Evolutionary conservation across 2,797 vertebrate species (phyloP).

Genomic region (Gallinago stenura): DNA sequence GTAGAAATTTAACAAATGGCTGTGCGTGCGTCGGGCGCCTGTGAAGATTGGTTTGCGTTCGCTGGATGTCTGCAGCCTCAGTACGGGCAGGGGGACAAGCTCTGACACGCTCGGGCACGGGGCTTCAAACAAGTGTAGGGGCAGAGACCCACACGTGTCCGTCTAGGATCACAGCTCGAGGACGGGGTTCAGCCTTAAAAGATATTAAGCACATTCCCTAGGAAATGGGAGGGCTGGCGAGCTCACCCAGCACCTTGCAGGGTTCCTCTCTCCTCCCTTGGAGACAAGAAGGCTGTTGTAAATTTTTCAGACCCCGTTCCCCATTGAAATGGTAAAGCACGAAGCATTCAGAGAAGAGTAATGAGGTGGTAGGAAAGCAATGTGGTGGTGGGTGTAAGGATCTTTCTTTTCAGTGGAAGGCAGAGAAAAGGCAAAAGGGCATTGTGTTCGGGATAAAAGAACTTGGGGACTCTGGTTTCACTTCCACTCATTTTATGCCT

Average conservation of each 20-base stretch:
- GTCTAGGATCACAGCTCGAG: background rate
- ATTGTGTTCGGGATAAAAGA: slow-evolving; percentile 46
- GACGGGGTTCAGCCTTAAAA: background rate
- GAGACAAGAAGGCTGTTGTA: background rate
- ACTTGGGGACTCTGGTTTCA: slow-evolving; percentile 31
- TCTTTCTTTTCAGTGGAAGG: background rate
- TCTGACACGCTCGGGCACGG: background rate
- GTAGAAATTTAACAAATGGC: slow-evolving; percentile 46
- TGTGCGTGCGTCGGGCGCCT: background rate
- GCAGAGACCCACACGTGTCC: background rate
- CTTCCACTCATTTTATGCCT: slow-evolving; percentile 38
- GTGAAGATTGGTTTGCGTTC: slow-evolving; percentile 4
- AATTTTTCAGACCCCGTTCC: background rate
- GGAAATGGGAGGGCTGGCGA: background rate
- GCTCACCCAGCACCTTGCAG: slow-evolving; percentile 23
- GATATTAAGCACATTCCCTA: background rate
- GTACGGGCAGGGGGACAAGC: background rate
- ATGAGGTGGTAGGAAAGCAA: slow-evolving; percentile 41
- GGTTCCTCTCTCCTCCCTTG: background rate
- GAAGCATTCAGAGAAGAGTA: slow-evolving; percentile 9
- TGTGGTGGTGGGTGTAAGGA: slow-evolving; percentile 12
- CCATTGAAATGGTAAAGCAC: slow-evolving; percentile 21
- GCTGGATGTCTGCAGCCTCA: background rate
- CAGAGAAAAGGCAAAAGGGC: slow-evolving; percentile 39
- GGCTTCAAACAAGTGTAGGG: slow-evolving; percentile 4